phyloP scores from a whole-genome alignment of 1,140 invertebrate species.

The Macrobrachium nipponense region DNA sequence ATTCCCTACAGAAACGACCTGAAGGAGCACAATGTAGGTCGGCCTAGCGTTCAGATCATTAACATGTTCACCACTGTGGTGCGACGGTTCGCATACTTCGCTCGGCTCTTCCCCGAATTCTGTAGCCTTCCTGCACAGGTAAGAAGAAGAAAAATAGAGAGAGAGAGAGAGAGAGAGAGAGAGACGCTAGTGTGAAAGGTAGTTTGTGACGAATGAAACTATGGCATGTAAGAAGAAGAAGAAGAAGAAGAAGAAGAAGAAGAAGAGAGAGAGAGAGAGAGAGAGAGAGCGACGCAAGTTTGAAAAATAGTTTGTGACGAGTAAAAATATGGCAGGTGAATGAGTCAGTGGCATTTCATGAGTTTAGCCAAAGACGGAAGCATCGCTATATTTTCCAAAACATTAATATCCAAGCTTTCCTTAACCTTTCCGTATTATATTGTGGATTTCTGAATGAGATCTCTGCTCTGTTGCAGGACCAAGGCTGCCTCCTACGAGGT shows the following conservation, averaged over 20 bases:
- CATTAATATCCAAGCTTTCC: no score
- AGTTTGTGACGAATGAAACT: no score
- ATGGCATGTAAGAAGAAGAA: not conserved
- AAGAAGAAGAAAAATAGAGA: not conserved
- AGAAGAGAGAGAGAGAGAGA: no score
- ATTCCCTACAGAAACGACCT: constrained; percentile 19
- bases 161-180: not conserved
- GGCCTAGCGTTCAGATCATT: constrained; percentile 34
- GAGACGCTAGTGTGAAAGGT: no score
- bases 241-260: not conserved
- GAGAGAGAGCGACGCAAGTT: no score
- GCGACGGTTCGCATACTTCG: constrained; percentile 44
- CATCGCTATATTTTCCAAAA: no score
- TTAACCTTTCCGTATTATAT: no score
- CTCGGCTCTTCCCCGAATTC: constrained; percentile 40
- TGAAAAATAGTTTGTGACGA: no score
- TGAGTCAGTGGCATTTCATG: no score
- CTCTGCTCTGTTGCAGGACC: constrained; percentile 36
- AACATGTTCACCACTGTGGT: constrained; percentile 48
- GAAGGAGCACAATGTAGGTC: constrained; percentile 9
- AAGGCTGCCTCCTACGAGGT: constrained; percentile 33
- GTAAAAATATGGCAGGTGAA: no score
- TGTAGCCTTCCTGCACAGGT: constrained; percentile 39
- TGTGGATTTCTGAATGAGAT: no score
- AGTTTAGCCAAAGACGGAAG: no score